Evolutionary conservation across 2,113 vertebrate species (phyloP).

Genomic region (Periophthalmodon schlosseri): DNA sequence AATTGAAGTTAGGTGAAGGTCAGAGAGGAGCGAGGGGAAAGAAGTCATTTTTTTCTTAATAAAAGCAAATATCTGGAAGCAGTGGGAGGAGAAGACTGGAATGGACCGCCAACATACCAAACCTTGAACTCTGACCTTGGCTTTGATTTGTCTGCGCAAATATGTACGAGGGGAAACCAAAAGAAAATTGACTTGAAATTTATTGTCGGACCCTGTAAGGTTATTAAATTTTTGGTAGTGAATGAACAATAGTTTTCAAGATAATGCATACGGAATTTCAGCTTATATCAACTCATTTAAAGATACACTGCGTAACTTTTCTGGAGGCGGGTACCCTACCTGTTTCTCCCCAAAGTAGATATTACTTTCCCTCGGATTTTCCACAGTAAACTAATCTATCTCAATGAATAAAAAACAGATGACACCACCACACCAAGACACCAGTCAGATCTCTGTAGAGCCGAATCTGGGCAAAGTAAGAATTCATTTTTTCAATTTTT

Average conservation of each 20-base stretch:
- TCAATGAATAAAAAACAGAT: no score
- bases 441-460: no score
- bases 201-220: neutral
- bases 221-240: neutral
- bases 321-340: no score
- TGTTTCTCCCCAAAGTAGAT: no score
- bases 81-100: slow-evolving; percentile 8
- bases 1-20: neutral
- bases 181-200: neutral
- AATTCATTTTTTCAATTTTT: no score
- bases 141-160: neutral
- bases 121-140: neutral
- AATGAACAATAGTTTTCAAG: neutral
- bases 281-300: no score
- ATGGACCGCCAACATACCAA: slow-evolving; percentile 1
- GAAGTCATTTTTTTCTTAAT: neutral
- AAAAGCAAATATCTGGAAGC: slow-evolving; percentile 7
- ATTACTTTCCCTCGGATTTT: no score
- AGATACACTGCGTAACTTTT: no score
- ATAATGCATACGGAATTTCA: no score
- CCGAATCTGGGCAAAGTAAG: no score
- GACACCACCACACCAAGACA: no score
- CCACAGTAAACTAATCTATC: no score
- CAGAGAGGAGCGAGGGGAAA: neutral
- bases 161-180: neutral